Percentiles rank a stretch among this genome's conserved stretches.
Conservation (phyloP, 2,888 invertebrate species). For the Frankliniella fusca region DNA sequence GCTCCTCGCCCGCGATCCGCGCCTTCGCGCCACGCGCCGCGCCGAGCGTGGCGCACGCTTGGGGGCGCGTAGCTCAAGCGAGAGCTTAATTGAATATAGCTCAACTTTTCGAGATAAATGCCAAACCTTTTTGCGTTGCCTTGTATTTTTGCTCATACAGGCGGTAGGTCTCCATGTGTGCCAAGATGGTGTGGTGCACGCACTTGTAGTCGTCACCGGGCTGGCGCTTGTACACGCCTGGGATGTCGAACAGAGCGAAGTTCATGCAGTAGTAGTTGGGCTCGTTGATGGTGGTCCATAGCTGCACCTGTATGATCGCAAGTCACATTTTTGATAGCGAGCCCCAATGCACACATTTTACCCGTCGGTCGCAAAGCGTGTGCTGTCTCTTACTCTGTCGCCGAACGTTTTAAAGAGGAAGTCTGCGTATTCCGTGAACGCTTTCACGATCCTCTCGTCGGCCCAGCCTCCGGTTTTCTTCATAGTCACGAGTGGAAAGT, state of each 20-base stretch:
- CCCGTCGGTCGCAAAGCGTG: not conserved
- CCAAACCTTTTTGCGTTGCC: constrained; percentile 50
- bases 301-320: constrained; percentile 42
- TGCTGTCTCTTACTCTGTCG: constrained; percentile 45
- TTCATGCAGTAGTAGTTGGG: constrained; percentile 43
- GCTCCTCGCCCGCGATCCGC: no score
- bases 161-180: constrained; percentile 60
- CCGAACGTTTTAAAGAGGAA: constrained; percentile 52
- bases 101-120: constrained; percentile 5
- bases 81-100: no score
- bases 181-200: constrained; percentile 57
- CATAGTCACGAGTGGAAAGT: constrained; percentile 51
- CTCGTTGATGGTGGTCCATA: constrained; percentile 66
- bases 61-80: no score
- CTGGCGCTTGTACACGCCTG: constrained; percentile 35
- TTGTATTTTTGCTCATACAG: constrained; percentile 57
- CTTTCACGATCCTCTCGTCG: constrained; percentile 59
- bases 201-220: constrained; percentile 56
- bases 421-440: constrained; percentile 59
- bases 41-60: no score
- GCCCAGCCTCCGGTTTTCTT: constrained; percentile 59
- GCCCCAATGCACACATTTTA: no score
- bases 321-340: no score
- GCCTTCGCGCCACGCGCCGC: no score
- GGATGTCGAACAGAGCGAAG: not conserved